phyloP scores from a whole-genome alignment of 2,113 vertebrate genomes.

The Panthera uncia region DNA sequence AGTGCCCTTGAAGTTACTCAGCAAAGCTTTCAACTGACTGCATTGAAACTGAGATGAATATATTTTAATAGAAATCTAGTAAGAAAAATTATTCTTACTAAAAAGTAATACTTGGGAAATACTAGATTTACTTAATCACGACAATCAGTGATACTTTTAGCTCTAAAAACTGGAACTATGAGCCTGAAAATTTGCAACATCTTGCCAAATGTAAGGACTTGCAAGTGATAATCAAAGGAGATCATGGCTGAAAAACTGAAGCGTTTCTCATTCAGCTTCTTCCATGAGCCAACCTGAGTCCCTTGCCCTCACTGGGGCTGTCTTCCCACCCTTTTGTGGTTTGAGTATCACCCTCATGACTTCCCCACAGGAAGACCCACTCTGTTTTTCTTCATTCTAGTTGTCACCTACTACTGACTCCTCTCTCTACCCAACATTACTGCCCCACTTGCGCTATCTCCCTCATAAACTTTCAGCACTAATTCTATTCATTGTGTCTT shows the following conservation, averaged over 20 bases:
- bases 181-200: neutral
- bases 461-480: neutral
- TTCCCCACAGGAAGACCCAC: neutral
- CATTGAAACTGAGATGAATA: conserved; percentile 22
- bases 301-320: too few species aligned
- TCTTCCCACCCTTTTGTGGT: neutral
- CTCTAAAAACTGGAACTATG: neutral
- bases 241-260: neutral
- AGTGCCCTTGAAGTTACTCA: conserved; percentile 22
- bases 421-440: neutral
- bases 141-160: neutral
- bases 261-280: neutral
- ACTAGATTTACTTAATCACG: conserved; percentile 33
- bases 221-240: neutral
- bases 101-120: conserved; percentile 69
- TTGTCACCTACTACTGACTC: neutral
- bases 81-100: conserved; percentile 48
- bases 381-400: neutral
- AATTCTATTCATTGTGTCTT: neutral
- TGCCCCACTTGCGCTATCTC: neutral
- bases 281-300: neutral
- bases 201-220: neutral
- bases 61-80: conserved; percentile 49
- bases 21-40: neutral
- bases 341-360: neutral